These are phyloP conservation scores for Phodopus roborovskii DNA, from an alignment of 2,113 vertebrate species.

Conservation along the genomic window DNA sequence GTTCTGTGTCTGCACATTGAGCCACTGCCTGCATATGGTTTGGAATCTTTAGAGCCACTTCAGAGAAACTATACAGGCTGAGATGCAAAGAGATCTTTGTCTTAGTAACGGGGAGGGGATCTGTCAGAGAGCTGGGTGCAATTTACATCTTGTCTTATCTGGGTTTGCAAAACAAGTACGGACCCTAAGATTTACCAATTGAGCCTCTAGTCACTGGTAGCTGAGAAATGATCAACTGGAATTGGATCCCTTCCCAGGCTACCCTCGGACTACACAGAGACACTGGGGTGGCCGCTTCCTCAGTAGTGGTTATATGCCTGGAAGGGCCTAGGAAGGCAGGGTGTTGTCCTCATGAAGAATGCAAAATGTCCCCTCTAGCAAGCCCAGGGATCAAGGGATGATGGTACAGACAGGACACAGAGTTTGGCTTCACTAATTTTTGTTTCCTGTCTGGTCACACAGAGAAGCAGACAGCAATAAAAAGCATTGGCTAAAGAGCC, in stretches of 20 bases:
- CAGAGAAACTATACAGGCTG: not conserved
- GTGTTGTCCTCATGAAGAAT: not conserved
- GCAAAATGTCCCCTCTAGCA: not conserved
- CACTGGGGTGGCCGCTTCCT: not conserved
- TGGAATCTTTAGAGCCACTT: not conserved
- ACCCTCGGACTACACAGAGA: not conserved
- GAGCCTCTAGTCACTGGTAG: not conserved
- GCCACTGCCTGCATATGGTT: not conserved
- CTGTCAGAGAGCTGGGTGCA: not conserved
- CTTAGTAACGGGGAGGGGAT: not conserved
- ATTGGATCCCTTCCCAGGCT: not conserved
- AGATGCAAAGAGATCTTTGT: not conserved
- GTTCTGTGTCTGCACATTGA: not conserved
- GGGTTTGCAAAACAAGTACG: not conserved
- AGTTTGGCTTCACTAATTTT: not conserved
- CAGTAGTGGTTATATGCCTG: not conserved
- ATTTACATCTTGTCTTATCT: not conserved
- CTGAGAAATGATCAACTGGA: not conserved
- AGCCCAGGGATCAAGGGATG: not conserved
- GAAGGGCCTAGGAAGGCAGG: not conserved
- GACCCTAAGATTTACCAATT: not conserved
- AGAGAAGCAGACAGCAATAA: not conserved
- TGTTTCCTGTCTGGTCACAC: constrained; percentile 21
- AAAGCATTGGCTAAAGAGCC: not conserved
- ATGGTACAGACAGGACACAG: not conserved